Base-by-base conservation (phyloP, 2,113 vertebrate genomes). In the Jaculus jaculus region DNA sequence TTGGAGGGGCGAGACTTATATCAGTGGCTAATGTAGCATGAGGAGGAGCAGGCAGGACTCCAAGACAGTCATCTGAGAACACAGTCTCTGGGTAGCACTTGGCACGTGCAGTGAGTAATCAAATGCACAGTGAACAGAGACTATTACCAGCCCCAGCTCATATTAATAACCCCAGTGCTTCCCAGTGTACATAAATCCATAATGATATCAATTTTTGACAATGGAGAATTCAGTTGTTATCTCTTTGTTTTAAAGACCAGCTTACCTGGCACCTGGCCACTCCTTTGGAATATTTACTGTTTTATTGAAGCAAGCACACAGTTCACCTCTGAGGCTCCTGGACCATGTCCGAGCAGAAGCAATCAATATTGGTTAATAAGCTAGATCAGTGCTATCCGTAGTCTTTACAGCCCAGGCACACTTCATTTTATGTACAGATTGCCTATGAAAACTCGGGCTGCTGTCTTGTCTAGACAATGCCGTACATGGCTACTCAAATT, bases 381-480 rank as follows among this genome's bases (percentile, higher is more conserved):
- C 94, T 96, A 97, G 96, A 98, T 97, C 97, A 92, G 91, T 95
- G 94, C 97, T 97, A 97, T 98, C 97, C 97, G 97, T 96, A 97
- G 98, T 98, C 97, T 97, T 98, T 98, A 97, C 97, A 97, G 54
- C 96, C 97, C 96, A 97, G 97, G 97, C 97, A 94, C 96, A 97
- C 97, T 97, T 97, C 97, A 97, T 97, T 98, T 97, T 98, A 97
- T 97, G 97, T 97, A 97, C 97, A 97, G 97, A 98, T 97, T 97
- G 96, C 96, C 96, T 97, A 93, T 97, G 97, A 98, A 98, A 98
- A 98, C 97, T 97, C 96, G 95, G 94, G 80, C 96, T 98, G 97
- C 95, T 98, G 94, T 98, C 98, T 98, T 98, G 98, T 98, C 98
- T 98, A 98, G 98, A 98, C 98, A 98, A 98, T 98, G 94, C 98